phyloP scores from a whole-genome alignment of 1,140 invertebrate genomes.

The Drosophila jambulina region DNA sequence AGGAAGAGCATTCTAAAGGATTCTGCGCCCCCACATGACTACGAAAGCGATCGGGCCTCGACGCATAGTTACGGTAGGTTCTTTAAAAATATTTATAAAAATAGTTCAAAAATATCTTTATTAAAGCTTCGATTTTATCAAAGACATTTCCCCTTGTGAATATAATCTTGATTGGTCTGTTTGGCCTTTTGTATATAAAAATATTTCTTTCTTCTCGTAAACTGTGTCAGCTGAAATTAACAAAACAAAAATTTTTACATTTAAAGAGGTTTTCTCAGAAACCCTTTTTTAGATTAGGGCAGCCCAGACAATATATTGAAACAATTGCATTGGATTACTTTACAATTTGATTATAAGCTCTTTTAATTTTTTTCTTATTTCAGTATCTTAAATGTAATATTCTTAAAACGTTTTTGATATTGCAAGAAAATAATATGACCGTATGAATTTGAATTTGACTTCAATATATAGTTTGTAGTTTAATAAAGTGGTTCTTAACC shows the following conservation, averaged over 20 bases:
- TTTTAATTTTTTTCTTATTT: too few species aligned
- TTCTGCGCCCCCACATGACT: slow-evolving; percentile 73
- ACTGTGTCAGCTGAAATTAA: not conserved
- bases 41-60: slow-evolving; percentile 79
- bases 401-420: too few species aligned
- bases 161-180: not conserved
- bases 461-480: not conserved
- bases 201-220: not conserved
- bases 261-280: not conserved
- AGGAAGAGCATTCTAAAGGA: slow-evolving; percentile 89
- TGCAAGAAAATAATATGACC: too few species aligned
- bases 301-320: not conserved
- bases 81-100: not conserved
- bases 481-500: not conserved
- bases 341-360: too few species aligned
- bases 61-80: slow-evolving; percentile 76
- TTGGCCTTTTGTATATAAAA: not conserved
- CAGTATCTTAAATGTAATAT: too few species aligned
- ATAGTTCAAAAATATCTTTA: not conserved
- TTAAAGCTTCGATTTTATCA: not conserved
- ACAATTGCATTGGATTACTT: not conserved
- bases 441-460: not conserved
- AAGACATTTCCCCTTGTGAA: not conserved
- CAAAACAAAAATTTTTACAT: not conserved
- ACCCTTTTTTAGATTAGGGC: not conserved